Base-by-base conservation (phyloP, 2,888 invertebrate species). In the Rhopalosiphum nymphaeae region DNA sequence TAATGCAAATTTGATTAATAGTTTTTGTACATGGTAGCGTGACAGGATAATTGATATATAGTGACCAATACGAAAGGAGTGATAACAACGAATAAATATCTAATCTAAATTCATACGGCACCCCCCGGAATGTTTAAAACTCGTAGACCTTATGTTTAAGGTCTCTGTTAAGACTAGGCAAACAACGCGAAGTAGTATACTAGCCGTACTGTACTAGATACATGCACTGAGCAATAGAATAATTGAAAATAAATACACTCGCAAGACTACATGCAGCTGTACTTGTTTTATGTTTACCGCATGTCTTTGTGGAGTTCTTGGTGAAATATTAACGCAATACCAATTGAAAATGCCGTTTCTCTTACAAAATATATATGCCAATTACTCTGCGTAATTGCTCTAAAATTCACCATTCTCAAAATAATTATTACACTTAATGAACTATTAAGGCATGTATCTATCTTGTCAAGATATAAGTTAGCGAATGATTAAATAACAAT, bases 1-100 rank as follows among this genome's bases (percentile, higher is more conserved):
- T 61, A 57, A 44, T 89, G 61, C 44, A 44, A 13, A 61, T 61
- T 57, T 89, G 57, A 89, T 57, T 57, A 57, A 89, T 57, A 29
- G 89, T 89, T 9, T 57, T 42, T 78, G n/a, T 78, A 36, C 49
- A 53, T 88, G 88, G 29, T 89, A 29, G 57, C 57, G 89, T 57
- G 89, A 57, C 89, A 42, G 29, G 29, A 44, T 44, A 44, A 85
- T 85, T 26, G 25, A 85, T 85, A 78, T 36, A 85, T 44, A 85
- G 44, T 36, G 36, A 36, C 78, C 78, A 36, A 21, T 21, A 78
- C 36, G 9, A 78, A 42, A 78, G 9, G 9, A 78, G 36, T 36
- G 78, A 78, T 36, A 78, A 25, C 78, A 9, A 78, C 21, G 21
- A 78, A 78, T 46, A 46, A 36, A 78, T 36, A 78, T 36, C 36